Conservation (phyloP, 2,797 vertebrate species). For the Betta splendens region DNA sequence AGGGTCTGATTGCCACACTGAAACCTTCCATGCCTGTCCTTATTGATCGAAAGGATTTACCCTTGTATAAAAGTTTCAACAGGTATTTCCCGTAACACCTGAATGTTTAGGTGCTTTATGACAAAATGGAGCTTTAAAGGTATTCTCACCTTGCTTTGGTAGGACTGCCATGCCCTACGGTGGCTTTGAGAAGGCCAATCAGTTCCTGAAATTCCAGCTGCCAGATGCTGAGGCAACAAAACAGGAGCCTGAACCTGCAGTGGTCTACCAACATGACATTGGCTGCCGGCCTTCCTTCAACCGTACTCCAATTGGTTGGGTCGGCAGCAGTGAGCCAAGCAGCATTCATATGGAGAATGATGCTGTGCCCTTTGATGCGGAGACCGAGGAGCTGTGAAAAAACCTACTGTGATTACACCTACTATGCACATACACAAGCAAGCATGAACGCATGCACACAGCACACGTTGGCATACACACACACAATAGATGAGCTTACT, state of each 20-base stretch:
- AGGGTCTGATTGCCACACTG: constrained; percentile 87
- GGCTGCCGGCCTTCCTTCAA: constrained; percentile 95
- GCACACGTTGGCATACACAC: constrained; percentile 42
- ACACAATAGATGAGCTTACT: constrained; percentile 40
- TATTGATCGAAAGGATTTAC: constrained; percentile 76
- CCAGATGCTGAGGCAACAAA: constrained; percentile 87
- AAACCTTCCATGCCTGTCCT: constrained; percentile 84
- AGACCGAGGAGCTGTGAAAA: constrained; percentile 96
- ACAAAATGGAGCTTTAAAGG: constrained; percentile 1
- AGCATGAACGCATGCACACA: constrained; percentile 47
- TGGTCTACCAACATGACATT: constrained; percentile 90
- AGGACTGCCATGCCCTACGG: constrained; percentile 94
- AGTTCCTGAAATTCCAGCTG: constrained; percentile 97
- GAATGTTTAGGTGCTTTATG: neutral
- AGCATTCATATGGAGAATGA: constrained; percentile 87
- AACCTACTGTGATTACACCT: constrained; percentile 45
- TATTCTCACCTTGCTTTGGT: constrained; percentile 24
- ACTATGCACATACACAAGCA: constrained; percentile 35
- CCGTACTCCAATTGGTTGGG: constrained; percentile 97
- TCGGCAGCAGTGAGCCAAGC: constrained; percentile 86
- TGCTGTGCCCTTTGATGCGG: constrained; percentile 87
- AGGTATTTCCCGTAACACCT: constrained; percentile 78
- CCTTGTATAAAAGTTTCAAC: constrained; percentile 93
- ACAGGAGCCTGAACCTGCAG: constrained; percentile 84
- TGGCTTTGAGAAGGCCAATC: constrained; percentile 93